A percentile compares a stretch with the other conserved stretches of the same genome.
Conservation (phyloP, 2,113 vertebrate genomes). For the Rhegmatorhina hoffmannsi region DNA sequence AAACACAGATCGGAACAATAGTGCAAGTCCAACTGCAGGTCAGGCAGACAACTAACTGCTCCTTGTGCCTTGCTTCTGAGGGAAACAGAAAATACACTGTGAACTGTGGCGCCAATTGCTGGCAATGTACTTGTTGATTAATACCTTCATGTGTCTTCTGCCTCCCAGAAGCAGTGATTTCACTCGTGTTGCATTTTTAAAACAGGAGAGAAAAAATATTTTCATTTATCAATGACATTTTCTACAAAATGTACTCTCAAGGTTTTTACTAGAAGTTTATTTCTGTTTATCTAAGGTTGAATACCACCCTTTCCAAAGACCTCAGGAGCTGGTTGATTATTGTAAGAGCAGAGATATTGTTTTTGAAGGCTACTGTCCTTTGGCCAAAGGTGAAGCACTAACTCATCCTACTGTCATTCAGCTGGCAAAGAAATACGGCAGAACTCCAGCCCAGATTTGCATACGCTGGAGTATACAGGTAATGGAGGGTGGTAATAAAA, state of each 20-base stretch:
- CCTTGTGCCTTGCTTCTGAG: not conserved
- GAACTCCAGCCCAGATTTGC: conserved; percentile 79
- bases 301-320: conserved; percentile 84
- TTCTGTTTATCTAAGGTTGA: conserved; percentile 62
- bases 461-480: conserved; percentile 77
- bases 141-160: not conserved
- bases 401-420: conserved; percentile 67
- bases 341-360: conserved; percentile 74
- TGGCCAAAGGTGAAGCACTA: conserved; percentile 78
- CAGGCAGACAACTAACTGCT: not conserved
- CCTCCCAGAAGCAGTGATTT: conserved; percentile 1
- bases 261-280: not conserved
- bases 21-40: not conserved
- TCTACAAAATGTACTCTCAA: not conserved
- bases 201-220: not conserved
- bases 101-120: not conserved
- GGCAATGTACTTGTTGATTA: not conserved
- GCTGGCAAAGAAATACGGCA: conserved; percentile 74
- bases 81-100: not conserved
- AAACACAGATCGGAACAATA: not conserved
- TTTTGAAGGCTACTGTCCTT: conserved; percentile 81
- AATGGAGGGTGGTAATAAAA: not conserved
- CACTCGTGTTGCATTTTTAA: not conserved
- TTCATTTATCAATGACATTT: not conserved
- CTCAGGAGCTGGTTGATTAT: conserved; percentile 73